Conservation (phyloP, 1,140 invertebrate species). For the Piezodorus guildinii region DNA sequence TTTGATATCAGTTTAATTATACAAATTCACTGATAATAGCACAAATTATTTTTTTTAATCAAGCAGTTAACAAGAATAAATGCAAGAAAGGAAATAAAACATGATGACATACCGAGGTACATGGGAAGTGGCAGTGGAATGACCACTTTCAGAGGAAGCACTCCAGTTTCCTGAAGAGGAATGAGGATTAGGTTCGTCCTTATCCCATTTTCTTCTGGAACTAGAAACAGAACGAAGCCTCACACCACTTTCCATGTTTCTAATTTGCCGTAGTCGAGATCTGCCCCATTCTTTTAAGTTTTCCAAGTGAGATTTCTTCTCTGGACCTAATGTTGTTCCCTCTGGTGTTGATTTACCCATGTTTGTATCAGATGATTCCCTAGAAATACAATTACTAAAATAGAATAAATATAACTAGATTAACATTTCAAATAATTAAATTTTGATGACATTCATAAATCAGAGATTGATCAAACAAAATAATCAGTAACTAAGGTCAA, state of each 20-base stretch:
- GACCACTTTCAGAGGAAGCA: constrained; percentile 75
- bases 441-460: too few relatives aligned
- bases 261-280: constrained; percentile 59
- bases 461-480: too few relatives aligned
- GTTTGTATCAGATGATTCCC: constrained; percentile 41
- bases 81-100: too few relatives aligned
- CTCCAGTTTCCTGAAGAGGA: constrained; percentile 91
- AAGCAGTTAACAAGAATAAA: too few relatives aligned
- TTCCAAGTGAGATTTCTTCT: constrained; percentile 66
- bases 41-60: too few relatives aligned
- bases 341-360: constrained; percentile 37
- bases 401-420: too few relatives aligned
- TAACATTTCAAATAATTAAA: too few relatives aligned
- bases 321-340: constrained; percentile 38
- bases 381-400: constrained; percentile 27
- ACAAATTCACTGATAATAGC: too few relatives aligned
- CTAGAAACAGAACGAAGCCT: constrained; percentile 25
- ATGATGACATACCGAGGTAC: constrained; percentile 42
- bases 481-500: too few relatives aligned
- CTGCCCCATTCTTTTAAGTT: constrained; percentile 71
- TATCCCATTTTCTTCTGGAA: constrained; percentile 26
- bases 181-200: constrained; percentile 55
- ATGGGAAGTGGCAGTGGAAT: constrained; percentile 51
- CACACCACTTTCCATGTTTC: constrained; percentile 35
- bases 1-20: too few relatives aligned